These are phyloP conservation scores for Papilio helenus DNA, from an alignment of 1,140 invertebrate genomes.

Conservation along the genomic window DNA sequence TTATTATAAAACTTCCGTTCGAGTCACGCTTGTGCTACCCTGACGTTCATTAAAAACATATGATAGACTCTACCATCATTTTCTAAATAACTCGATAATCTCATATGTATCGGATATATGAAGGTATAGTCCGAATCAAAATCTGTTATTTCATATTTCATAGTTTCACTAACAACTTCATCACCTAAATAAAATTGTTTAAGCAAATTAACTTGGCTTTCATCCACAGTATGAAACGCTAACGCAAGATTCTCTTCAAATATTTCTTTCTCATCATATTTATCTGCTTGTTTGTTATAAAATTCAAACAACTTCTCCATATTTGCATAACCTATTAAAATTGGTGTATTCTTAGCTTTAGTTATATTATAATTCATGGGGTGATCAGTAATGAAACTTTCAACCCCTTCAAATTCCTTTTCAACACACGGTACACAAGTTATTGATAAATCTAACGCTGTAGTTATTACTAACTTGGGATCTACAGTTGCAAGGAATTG, in stretches of 20 bases:
- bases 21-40: slow-evolving; percentile 27
- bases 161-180: slow-evolving; percentile 36
- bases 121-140: slow-evolving; percentile 48
- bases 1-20: slow-evolving; percentile 41
- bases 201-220: slow-evolving; percentile 39
- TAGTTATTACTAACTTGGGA: slow-evolving; percentile 37
- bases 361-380: slow-evolving; percentile 30
- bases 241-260: slow-evolving; percentile 3
- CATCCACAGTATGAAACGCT: slow-evolving; percentile 28
- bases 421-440: slow-evolving; percentile 44
- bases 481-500: slow-evolving; percentile 38
- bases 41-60: background rate
- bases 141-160: slow-evolving; percentile 42
- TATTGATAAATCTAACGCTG: slow-evolving; percentile 28
- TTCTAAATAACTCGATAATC: slow-evolving; percentile 43
- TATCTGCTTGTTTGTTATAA: background rate
- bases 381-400: slow-evolving; percentile 44
- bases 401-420: slow-evolving; percentile 45
- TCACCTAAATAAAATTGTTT: slow-evolving; percentile 53
- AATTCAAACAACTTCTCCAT: slow-evolving; percentile 39
- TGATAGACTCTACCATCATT: slow-evolving; percentile 47
- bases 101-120: slow-evolving; percentile 44
- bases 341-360: slow-evolving; percentile 38
- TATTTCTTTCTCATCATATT: slow-evolving; percentile 15
- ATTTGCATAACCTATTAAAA: slow-evolving; percentile 46